Evolutionary conservation across 2,797 vertebrate genomes (phyloP), one percentile per base, ranked within the genome.

Genomic region (Pantherophis vulpinus): DNA sequence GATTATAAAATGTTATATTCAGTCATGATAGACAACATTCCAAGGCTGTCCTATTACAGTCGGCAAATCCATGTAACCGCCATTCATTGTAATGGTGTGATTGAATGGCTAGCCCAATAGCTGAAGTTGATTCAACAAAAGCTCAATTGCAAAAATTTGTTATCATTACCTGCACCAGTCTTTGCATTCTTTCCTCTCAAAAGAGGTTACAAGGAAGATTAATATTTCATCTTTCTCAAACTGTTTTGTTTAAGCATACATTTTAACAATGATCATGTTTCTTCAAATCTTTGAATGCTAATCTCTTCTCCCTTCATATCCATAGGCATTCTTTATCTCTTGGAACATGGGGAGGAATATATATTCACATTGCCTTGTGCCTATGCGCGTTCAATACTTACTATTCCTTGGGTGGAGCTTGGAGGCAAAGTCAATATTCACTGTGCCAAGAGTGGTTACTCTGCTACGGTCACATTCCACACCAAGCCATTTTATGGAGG

Each of bases 401-500:
- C 99, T 13, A 98, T 99, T 95, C 99, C 99, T 0, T 99, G 99
- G 99, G 98, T 99, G 96, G 99, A 99, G 97, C 98, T 99, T 2
- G 99, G 99, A 66, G 99, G 99, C 0, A 99, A 99, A 95, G 98
- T 99, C 95, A 98, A 97, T 97, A 99, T 99, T 97, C 98, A 1
- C 95, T 99, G 99, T 93, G 98, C 97, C 94, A 98, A 98, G 97
- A 99, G 98, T 0, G 99, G 99, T 51, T 99, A 99, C 97, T 98
- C 98, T 0, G 99, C 99, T 91, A 97, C 98, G 0, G 98, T 99
- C 96, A 98, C 98, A 0, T 99, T 99, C 97, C 99, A 99, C 97
- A 99, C 99, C 51, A 99, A 99, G 95, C 99, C 99, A 0, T 99
- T 99, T 97, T 99, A 99, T 0, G 99, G 99, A 90, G 99, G 99